Conservation (phyloP, 2,888 invertebrate genomes). For the Danaus chrysippus region DNA sequence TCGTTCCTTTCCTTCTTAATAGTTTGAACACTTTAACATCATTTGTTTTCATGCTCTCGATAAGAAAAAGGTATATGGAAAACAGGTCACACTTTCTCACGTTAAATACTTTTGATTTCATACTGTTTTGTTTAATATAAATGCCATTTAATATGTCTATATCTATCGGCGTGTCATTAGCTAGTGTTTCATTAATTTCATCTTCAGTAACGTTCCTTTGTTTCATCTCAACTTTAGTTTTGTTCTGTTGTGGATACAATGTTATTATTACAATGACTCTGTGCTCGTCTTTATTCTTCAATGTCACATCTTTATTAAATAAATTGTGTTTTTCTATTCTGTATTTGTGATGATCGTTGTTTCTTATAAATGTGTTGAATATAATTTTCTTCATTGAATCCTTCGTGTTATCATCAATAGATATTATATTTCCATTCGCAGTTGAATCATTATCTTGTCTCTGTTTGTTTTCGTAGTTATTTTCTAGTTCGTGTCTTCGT, state of each 20-base stretch:
- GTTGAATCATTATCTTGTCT: conserved; percentile 15
- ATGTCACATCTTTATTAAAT: conserved; percentile 33
- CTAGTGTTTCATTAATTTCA: conserved; percentile 42
- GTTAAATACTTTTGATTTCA: conserved; percentile 21
- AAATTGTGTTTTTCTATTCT: conserved; percentile 50
- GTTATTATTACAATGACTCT: conserved; percentile 58
- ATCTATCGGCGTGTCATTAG: conserved; percentile 43
- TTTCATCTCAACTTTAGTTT: conserved; percentile 13
- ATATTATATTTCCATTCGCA: conserved; percentile 25
- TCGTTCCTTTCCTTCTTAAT: conserved; percentile 44
- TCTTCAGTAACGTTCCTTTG: conserved; percentile 29
- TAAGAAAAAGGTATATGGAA: conserved; percentile 54
- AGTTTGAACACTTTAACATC: conserved; percentile 51
- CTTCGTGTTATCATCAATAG: conserved; percentile 33
- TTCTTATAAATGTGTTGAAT: conserved; percentile 48
- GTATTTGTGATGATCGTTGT: conserved; percentile 49
- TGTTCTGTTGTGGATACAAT: conserved; percentile 35
- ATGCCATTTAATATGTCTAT: conserved; percentile 57
- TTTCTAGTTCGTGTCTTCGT: conserved; percentile 22
- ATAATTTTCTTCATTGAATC: conserved; percentile 34
- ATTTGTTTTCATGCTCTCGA: conserved; percentile 46
- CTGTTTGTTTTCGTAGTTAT: conserved; percentile 24
- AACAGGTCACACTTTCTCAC: conserved; percentile 47
- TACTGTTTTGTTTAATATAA: conserved; percentile 33
- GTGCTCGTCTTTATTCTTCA: conserved; percentile 28